phyloP scores from a whole-genome alignment of 2,797 vertebrate species.

The Manis pentadactyla region DNA sequence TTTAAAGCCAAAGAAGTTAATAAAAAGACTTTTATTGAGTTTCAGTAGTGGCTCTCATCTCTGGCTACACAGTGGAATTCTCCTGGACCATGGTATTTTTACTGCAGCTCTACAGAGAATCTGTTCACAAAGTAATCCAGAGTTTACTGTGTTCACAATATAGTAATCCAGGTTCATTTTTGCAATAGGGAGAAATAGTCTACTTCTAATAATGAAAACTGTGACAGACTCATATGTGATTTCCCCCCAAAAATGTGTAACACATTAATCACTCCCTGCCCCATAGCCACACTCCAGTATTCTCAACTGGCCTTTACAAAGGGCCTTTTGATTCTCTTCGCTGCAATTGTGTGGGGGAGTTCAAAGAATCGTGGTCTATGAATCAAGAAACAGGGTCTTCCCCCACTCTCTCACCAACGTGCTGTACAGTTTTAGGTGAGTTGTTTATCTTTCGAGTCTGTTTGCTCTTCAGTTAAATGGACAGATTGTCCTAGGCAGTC shows the following conservation, averaged over 20 bases:
- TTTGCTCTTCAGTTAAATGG: not conserved
- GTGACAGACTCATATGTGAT: not conserved
- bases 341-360: not conserved
- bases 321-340: not conserved
- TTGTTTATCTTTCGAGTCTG: not conserved
- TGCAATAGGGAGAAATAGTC: not conserved
- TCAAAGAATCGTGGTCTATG: not conserved
- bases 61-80: not conserved
- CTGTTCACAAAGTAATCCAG: not conserved
- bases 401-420: not conserved
- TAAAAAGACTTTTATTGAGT: not conserved
- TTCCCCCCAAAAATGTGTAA: not conserved
- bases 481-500: not conserved
- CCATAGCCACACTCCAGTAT: not conserved
- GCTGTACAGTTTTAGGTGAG: not conserved
- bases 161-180: not conserved
- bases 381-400: not conserved
- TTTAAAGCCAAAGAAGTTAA: constrained; percentile 1
- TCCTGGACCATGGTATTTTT: not conserved
- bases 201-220: constrained; percentile 26
- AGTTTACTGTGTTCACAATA: not conserved
- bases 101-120: not conserved
- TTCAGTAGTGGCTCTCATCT: not conserved
- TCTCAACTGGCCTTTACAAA: not conserved
- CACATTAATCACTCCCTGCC: not conserved